These are phyloP conservation scores for Synanthedon myopaeformis DNA, from an alignment of 2,888 invertebrate species.

Conservation along the genomic window DNA sequence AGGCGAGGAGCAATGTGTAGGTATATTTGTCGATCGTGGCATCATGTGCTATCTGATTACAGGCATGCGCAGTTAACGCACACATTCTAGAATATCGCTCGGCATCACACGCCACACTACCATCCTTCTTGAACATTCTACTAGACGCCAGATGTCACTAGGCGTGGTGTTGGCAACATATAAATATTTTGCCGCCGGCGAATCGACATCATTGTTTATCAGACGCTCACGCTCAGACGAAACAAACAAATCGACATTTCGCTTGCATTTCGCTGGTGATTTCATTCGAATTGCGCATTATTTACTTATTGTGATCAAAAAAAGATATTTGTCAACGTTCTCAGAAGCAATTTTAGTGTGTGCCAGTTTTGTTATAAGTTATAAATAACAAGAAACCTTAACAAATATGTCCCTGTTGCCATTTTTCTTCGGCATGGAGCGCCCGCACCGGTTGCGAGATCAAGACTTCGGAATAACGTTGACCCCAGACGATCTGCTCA, in stretches of 20 bases:
- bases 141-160: conserved; percentile 15
- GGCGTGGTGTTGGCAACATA: conserved; percentile 50
- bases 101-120: not conserved
- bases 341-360: no score
- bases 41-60: no score
- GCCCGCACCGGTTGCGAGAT: conserved; percentile 39
- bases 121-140: not conserved
- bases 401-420: conserved; percentile 25
- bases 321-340: no score
- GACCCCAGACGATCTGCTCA: conserved; percentile 46
- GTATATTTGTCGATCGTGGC: no score
- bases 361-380: no score
- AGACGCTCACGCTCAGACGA: not conserved
- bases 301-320: no score
- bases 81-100: no score
- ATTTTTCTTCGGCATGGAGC: conserved; percentile 23
- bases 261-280: no score
- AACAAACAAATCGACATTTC: no score
- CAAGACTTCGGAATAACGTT: conserved; percentile 56
- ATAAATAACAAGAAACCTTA: not conserved
- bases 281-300: no score
- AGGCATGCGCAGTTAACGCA: no score
- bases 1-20: no score
- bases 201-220: not conserved
- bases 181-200: conserved; percentile 11